Evolutionary conservation across 2,113 vertebrate genomes (phyloP), one percentile per base, ranked within the genome.

Genomic region (Parus major): DNA sequence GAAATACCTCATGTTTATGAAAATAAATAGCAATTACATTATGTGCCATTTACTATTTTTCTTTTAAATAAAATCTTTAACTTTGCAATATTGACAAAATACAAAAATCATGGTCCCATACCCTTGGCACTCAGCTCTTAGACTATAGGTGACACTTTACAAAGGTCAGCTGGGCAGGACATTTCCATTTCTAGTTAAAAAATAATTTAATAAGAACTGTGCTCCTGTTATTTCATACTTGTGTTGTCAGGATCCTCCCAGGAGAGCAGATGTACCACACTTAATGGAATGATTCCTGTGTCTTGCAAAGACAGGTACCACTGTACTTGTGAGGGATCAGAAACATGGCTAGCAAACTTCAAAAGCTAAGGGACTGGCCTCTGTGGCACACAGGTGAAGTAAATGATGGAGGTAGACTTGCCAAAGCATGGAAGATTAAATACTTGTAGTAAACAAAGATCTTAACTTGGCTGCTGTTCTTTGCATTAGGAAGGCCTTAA

Each of bases 1-100:
- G 99, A 99, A 99, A 99, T 99, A 99, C 99, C 99, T 99, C 99
- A 99, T 99, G 98, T 99, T 99, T 99, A 99, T 98, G 98, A 98
- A 99, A 99, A 99, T 99, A 99, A 99, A 99, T 99, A 99, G 99
- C 98, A 98, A 97, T 98, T 98, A 98, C 98, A 97, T 97, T 94
- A 98, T 95, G 84, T 90, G 84, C 83, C 81, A 91, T 88, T 95
- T 96, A 91, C 78, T 96, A 93, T 90, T 96, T 95, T 94, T 96
- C 68, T 88, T 94, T 77, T 44, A 82, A 96, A 77, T 95, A 93
- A 95, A 90, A 47, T 35, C 33, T 82, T 77, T 55, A 81, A 61
- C 55, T 95, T 68, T 5, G 9, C 53, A 27, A 3, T 90, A 56
- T 53, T 76, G 20, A 31, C 61, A 24, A 86, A 81, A 57, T 82